Conservation (phyloP, 2,797 vertebrate genomes). For the Hybognathus amarus region DNA sequence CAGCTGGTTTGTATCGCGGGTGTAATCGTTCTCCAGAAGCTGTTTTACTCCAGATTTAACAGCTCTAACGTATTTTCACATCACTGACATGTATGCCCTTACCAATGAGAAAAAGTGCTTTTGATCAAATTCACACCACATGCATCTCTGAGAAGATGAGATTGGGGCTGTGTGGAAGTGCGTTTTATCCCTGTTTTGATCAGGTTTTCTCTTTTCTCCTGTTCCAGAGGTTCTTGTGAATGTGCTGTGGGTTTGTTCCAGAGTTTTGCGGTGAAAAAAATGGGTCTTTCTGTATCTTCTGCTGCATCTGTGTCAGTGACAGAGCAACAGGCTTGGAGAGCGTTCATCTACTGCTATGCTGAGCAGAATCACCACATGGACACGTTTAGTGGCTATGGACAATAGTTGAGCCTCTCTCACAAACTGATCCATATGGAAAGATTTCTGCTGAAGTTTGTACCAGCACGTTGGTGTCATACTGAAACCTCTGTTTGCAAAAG, state of each 20-base stretch:
- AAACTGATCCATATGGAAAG: conserved; percentile 76
- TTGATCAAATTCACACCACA: conserved; percentile 86
- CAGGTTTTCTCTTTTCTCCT: conserved; percentile 58
- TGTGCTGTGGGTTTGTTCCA: conserved; percentile 76
- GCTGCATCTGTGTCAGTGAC: conserved; percentile 65
- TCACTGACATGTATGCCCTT: conserved; percentile 71
- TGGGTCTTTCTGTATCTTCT: conserved; percentile 49
- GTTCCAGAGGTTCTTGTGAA: conserved; percentile 37
- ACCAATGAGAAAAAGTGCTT: conserved; percentile 65
- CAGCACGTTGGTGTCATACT: conserved; percentile 74
- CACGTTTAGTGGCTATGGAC: conserved; percentile 59
- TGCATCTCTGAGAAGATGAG: conserved; percentile 79
- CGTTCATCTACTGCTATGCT: conserved; percentile 41
- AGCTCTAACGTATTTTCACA: conserved; percentile 81
- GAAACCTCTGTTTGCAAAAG: conserved; percentile 65
- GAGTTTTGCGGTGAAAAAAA: conserved; percentile 73
- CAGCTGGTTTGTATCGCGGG: conserved; percentile 80
- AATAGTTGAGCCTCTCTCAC: conserved; percentile 53
- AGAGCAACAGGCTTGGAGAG: conserved; percentile 71
- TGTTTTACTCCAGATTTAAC: conserved; percentile 81
- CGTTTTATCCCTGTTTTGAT: conserved; percentile 71
- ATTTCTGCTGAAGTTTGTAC: conserved; percentile 77
- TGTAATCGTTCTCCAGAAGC: conserved; percentile 82
- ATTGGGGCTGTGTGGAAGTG: conserved; percentile 48
- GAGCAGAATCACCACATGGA: conserved; percentile 63